Percentiles rank a stretch among this genome's conserved stretches.
These are phyloP conservation scores for Agrochola lota DNA, from an alignment of 2,888 invertebrate genomes.

Conservation along the genomic window DNA sequence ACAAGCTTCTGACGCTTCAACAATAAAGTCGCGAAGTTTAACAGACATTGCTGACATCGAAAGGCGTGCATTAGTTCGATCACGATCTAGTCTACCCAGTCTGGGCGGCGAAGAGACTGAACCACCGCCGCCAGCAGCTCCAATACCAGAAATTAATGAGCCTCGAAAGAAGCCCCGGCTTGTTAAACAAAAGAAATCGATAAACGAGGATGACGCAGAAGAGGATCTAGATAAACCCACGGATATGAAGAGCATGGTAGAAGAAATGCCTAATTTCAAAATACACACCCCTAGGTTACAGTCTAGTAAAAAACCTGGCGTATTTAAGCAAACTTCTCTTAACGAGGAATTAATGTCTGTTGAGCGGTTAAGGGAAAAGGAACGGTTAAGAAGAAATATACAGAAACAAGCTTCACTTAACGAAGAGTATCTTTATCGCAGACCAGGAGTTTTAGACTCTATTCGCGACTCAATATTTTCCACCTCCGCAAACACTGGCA, in stretches of 20 bases:
- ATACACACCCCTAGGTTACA: slow-evolving; percentile 86
- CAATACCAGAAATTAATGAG: slow-evolving; percentile 78
- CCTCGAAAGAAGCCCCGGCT: slow-evolving; percentile 93
- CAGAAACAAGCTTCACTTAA: slow-evolving; percentile 97
- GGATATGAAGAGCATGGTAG: slow-evolving; percentile 92
- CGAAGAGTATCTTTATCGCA: slow-evolving; percentile 94
- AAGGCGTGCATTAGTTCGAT: slow-evolving; percentile 93
- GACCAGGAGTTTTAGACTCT: slow-evolving; percentile 92
- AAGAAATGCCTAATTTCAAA: slow-evolving; percentile 92
- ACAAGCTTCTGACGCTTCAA: slow-evolving; percentile 90
- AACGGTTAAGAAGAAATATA: slow-evolving; percentile 94
- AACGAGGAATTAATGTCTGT: slow-evolving; percentile 97
- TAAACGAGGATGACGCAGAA: slow-evolving; percentile 93
- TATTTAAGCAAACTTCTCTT: slow-evolving; percentile 95
- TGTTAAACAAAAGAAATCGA: slow-evolving; percentile 96
- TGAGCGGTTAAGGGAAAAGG: slow-evolving; percentile 96
- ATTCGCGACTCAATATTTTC: slow-evolving; percentile 94
- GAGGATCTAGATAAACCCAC: slow-evolving; percentile 92
- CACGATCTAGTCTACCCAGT: slow-evolving; percentile 94
- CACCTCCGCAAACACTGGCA: slow-evolving; percentile 92
- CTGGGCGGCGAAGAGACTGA: slow-evolving; percentile 87
- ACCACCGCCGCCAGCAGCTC: slow-evolving; percentile 74
- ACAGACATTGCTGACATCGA: slow-evolving; percentile 95
- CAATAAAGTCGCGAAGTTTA: slow-evolving; percentile 95
- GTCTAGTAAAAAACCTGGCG: slow-evolving; percentile 89